Evolutionary conservation across 2,888 invertebrate species (phyloP), one percentile per base, ranked within the genome.

Genomic region (Nipponacmea schrenckii): DNA sequence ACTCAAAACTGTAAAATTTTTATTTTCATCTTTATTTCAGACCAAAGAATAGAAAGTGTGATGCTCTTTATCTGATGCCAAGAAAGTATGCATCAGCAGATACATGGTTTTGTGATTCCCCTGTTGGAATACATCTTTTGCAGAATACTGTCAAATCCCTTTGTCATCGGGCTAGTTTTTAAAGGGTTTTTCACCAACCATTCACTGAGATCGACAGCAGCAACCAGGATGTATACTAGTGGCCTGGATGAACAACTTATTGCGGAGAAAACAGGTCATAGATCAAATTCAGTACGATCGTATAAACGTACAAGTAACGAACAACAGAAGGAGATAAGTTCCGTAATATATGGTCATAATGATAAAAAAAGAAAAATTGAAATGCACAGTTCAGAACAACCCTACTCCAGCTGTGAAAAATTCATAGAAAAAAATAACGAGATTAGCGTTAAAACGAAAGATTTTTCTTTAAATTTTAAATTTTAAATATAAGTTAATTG

Each of bases 161-260:
- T 24, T 62, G 62, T 14, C 24, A 17, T 26, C 10, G 7, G 24
- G 62, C 62, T 5, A 27, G 62, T 26, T 62, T 62, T 62, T 24
- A 62, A 62, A 27, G 62, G 24, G 27, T 62, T 14, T 15, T 20
- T 24, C 46, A 66, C 27, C 8, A 66, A 66, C 31, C 66, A 45
- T 44, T 66, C 66, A 17, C 66, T 66, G 4, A n/a, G 66, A 8
- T 45, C 66, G 5, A 45, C 66, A 26, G 24, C 27, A 10, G 66
- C 66, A 24, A 66, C 45, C 17, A n/a, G 66, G 15, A n/a, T 66
- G 44, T 66, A 44, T 17, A 44, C 39, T n/a, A 45, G 46, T 24
- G 66, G 66, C n/a, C n/a, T 45, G 44, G 66, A 66, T 48, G 66
- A 66, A n/a, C 66, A 66, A 26, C 66, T 66, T 7, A 66, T 66